These are phyloP conservation scores for Gadus macrocephalus DNA, from an alignment of 2,113 vertebrate species.

Conservation along the genomic window DNA sequence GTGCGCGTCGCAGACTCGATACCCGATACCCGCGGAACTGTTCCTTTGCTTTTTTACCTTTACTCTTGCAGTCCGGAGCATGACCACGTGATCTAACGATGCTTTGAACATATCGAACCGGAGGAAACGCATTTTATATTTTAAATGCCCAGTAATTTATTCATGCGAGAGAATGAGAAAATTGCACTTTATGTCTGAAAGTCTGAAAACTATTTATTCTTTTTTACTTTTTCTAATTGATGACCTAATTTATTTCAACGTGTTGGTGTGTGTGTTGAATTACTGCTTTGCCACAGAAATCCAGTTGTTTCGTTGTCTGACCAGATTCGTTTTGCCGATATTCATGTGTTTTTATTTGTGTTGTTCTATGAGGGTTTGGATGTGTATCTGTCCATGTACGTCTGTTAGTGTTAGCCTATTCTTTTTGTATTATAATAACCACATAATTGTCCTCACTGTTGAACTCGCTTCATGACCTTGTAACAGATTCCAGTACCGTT, in stretches of 20 bases:
- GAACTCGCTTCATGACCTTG: slow-evolving; percentile 22
- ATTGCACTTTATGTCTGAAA: slow-evolving; percentile 62
- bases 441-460: slow-evolving; percentile 32
- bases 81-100: slow-evolving; percentile 4
- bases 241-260: slow-evolving; percentile 36
- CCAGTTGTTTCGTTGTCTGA: slow-evolving; percentile 23
- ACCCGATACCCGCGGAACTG: background rate
- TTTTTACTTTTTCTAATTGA: slow-evolving; percentile 52
- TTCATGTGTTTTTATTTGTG: background rate
- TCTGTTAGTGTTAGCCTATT: slow-evolving; percentile 23
- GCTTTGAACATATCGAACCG: slow-evolving; percentile 10
- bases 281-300: slow-evolving; percentile 23
- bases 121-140: slow-evolving; percentile 21
- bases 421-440: slow-evolving; percentile 29
- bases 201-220: slow-evolving; percentile 31
- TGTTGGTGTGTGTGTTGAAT: slow-evolving; percentile 11
- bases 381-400: slow-evolving; percentile 19
- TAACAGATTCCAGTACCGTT: slow-evolving; percentile 48
- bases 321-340: slow-evolving; percentile 34
- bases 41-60: background rate
- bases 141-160: slow-evolving; percentile 36
- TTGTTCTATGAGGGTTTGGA: background rate
- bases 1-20: background rate
- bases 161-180: slow-evolving; percentile 31
- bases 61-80: background rate